Base-by-base conservation (phyloP, 2,113 vertebrate genomes). In the Fregata magnificens region DNA sequence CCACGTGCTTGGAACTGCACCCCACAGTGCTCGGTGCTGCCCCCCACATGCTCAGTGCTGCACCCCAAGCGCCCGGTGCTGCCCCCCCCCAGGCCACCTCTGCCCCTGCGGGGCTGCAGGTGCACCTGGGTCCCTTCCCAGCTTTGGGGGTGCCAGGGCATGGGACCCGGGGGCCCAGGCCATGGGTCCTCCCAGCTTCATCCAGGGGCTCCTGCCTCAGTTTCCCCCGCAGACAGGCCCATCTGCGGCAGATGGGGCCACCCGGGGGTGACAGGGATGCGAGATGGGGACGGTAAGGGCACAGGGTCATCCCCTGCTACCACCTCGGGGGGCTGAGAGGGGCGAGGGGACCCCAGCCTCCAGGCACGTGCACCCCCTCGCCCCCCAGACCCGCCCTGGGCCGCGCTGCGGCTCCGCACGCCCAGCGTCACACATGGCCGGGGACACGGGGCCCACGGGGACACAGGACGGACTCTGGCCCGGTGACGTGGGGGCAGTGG, bases 351-450 rank as follows among this genome's bases (percentile, higher is more conserved):
- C 26, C 9, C 31, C 61, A 14, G 24, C 34, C 21, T 42, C 26
- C 16, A 11, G 28, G 18, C 24, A 2, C 3, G 1, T 2, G 6
- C 12, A 32, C 29, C 55, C 36, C 22, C 31, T 19, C 2, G 2
- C 8, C 22, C 22, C 16, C 44, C 38, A 17, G 9, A 5, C 52
- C 42, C 3, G 8, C 24, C 12, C 16, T 4, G 13, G 16, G 72
- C 69, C 4, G 3, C 3, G 7, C 62, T 7, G 47, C 5, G 1
- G 22, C 36, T 82, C 69, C 4, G 12, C 0, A 0, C 19, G 0
- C 26, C 52, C 21, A 7, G 69, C 1, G 2, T 65, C 2, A 5
- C 86, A 63, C 47, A 10, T 83, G 93, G 66, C 88, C 2, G 0
- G 8, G 21, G 78, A 24, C 82, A 65, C 25, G 4, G 88, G 82